These are phyloP conservation scores for Oreonectes daqikongensis DNA, from an alignment of 2,797 vertebrate genomes.

Conservation along the genomic window DNA sequence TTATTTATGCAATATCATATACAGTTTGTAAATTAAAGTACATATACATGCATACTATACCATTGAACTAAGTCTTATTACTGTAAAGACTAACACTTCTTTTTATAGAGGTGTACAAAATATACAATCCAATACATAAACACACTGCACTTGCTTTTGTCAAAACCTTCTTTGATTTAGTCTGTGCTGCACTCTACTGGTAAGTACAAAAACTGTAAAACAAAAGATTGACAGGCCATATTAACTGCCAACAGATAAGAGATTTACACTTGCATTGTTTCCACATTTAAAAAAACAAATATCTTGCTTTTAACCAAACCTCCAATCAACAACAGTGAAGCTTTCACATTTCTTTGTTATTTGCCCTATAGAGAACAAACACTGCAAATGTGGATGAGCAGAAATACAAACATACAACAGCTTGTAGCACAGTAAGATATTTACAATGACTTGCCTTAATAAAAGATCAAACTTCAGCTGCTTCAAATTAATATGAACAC, in stretches of 20 bases:
- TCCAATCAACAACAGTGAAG: neutral
- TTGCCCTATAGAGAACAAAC: conserved; percentile 66
- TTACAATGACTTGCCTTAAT: conserved; percentile 97
- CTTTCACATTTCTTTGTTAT: conserved; percentile 76
- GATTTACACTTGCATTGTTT: neutral
- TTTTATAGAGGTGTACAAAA: neutral
- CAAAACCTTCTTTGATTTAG: neutral
- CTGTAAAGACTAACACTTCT: neutral
- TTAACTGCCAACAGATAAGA: neutral
- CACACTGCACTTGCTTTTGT: neutral
- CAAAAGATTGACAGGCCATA: neutral
- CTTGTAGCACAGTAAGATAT: conserved; percentile 85
- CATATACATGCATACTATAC: neutral
- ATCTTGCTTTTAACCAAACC: neutral
- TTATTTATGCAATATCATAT: too few relatives aligned
- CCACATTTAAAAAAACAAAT: neutral
- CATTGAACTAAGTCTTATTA: neutral
- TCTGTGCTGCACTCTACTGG: conserved; percentile 12
- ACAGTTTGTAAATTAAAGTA: neutral
- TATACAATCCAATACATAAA: neutral
- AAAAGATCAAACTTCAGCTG: conserved; percentile 82
- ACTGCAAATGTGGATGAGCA: conserved; percentile 49
- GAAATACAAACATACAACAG: conserved; percentile 74
- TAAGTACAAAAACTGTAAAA: neutral
- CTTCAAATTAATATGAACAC: conserved; percentile 95